These are phyloP conservation scores for Strigamia maritima DNA, from an alignment of 2,888 invertebrate genomes.

Conservation along the genomic window DNA sequence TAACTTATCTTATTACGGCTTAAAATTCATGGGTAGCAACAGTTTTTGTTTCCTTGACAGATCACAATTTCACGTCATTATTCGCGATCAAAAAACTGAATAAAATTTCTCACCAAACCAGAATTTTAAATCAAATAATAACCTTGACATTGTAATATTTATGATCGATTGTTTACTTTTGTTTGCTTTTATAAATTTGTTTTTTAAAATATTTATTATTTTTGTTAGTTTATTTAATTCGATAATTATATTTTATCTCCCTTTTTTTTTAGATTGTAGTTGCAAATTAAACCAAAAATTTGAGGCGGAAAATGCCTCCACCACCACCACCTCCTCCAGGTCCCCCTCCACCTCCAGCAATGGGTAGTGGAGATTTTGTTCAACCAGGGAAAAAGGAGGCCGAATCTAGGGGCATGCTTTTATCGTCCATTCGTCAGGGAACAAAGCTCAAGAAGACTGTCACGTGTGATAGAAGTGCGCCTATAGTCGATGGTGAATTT, in stretches of 20 bases:
- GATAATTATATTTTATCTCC: neutral
- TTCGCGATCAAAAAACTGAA: neutral
- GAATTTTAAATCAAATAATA: neutral
- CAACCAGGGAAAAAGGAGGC: constrained; percentile 54
- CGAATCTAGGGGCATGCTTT: constrained; percentile 62
- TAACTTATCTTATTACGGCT: constrained; percentile 7
- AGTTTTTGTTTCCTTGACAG: constrained; percentile 7
- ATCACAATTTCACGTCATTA: neutral
- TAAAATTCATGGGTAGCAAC: neutral
- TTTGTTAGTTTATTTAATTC: neutral
- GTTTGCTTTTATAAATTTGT: neutral
- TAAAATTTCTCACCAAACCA: neutral
- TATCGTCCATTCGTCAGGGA: constrained; percentile 80
- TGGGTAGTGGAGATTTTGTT: constrained; percentile 36
- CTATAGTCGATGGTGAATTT: constrained; percentile 65
- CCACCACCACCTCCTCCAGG: constrained; percentile 44
- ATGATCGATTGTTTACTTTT: neutral
- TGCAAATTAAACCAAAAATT: neutral
- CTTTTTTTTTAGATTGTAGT: neutral
- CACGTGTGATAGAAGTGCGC: constrained; percentile 87
- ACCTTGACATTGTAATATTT: neutral
- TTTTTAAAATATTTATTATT: neutral
- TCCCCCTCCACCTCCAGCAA: constrained; percentile 44
- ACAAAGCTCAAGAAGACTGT: constrained; percentile 75
- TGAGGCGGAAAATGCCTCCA: constrained; percentile 37